Conservation (phyloP, 2,888 invertebrate species). For the Aporophyla nigra region DNA sequence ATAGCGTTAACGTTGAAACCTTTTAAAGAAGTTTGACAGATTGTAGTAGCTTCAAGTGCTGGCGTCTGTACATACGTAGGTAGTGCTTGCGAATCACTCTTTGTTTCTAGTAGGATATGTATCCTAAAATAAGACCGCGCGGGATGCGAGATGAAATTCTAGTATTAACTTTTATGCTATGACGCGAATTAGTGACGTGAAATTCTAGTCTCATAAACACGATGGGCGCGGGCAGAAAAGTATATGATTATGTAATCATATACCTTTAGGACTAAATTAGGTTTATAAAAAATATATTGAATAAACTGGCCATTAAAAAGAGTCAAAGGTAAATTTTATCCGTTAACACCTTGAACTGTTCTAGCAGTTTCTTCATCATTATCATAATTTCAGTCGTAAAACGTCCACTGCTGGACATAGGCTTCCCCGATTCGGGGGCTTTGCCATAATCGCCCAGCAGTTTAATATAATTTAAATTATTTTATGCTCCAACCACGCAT, state of each 20-base stretch:
- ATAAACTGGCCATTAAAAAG: not conserved
- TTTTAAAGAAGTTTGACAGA: too few relatives aligned
- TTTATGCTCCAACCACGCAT: not conserved
- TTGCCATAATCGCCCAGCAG: not conserved
- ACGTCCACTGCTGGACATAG: too few relatives aligned
- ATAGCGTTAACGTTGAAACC: too few relatives aligned
- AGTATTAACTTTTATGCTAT: not conserved
- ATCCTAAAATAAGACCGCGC: not conserved
- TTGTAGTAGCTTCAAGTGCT: too few relatives aligned
- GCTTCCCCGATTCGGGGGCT: too few relatives aligned
- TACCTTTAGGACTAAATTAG: not conserved
- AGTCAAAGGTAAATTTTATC: not conserved
- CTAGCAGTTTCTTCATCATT: too few relatives aligned
- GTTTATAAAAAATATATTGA: not conserved
- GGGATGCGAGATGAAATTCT: not conserved
- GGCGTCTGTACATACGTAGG: not conserved
- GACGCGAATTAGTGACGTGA: not conserved
- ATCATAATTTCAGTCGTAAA: too few relatives aligned
- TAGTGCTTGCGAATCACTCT: not conserved
- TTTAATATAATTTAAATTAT: not conserved
- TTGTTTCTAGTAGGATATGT: not conserved
- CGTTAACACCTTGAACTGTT: too few relatives aligned
- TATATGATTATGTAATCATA: not conserved
- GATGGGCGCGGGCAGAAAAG: too few relatives aligned
- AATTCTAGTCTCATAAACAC: too few relatives aligned